A percentile compares a stretch with the other conserved stretches of the same genome.
Conservation (phyloP, 2,888 invertebrate genomes). For the Eupithecia centaureata region DNA sequence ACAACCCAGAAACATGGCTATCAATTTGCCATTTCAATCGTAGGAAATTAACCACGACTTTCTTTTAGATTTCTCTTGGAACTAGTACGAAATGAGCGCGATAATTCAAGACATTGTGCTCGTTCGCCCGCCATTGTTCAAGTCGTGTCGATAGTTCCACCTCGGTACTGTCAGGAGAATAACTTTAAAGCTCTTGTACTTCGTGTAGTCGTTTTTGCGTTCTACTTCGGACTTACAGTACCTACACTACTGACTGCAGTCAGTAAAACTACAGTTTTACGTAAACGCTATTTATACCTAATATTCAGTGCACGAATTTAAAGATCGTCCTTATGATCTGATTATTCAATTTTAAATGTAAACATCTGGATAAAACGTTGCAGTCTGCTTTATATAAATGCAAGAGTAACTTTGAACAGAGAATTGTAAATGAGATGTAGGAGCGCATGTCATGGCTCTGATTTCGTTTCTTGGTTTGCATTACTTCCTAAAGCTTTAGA, state of each 20-base stretch:
- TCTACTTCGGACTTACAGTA: neutral
- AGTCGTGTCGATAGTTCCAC: constrained; percentile 38
- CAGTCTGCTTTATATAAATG: constrained; percentile 1
- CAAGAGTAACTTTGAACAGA: neutral
- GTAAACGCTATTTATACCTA: neutral
- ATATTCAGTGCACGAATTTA: neutral
- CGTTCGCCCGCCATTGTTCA: constrained; percentile 34
- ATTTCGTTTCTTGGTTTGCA: constrained; percentile 1
- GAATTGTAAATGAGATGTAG: neutral
- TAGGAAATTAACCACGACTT: constrained; percentile 33
- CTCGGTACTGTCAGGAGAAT: constrained; percentile 31
- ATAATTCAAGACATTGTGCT: constrained; percentile 41
- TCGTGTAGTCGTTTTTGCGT: neutral
- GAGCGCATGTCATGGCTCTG: neutral
- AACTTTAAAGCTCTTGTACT: constrained; percentile 6
- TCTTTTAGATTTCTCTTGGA: constrained; percentile 33
- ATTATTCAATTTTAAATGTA: constrained; percentile 4
- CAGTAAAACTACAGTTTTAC: neutral
- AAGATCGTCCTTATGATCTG: neutral
- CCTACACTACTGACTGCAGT: no score
- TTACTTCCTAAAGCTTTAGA: neutral
- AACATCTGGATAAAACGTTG: constrained; percentile 8
- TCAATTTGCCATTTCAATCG: constrained; percentile 36
- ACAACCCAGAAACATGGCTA: constrained; percentile 14
- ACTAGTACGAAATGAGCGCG: constrained; percentile 39